Evolutionary conservation across 2,113 vertebrate species (phyloP).

Genomic region (Osmerus mordax): DNA sequence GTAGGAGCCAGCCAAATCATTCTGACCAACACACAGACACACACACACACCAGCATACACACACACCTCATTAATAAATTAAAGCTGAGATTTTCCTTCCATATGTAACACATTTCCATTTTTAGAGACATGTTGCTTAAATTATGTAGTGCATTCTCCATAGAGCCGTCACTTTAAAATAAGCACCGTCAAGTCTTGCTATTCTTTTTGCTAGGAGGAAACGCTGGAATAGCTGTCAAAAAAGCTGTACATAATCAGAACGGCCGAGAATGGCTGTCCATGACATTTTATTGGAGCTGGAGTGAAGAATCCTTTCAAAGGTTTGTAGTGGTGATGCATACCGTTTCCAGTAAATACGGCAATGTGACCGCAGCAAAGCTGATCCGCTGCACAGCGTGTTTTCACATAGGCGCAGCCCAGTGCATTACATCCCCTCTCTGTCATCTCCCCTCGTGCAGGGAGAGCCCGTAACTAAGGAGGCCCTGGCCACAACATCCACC

Average conservation of each 20-base stretch:
- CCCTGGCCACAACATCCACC: too few relatives aligned
- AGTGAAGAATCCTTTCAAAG: neutral
- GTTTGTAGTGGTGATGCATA: neutral
- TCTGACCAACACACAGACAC: constrained; percentile 1
- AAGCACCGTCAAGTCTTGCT: neutral
- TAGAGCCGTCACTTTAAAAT: constrained; percentile 7
- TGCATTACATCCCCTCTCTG: neutral
- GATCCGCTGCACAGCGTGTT: too few relatives aligned
- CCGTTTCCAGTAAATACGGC: too few relatives aligned
- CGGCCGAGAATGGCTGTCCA: neutral
- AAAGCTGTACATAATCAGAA: neutral
- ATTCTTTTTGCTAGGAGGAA: neutral
- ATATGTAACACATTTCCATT: constrained; percentile 13
- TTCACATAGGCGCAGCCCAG: too few relatives aligned
- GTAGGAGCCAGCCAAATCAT: constrained; percentile 2
- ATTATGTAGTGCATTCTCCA: constrained; percentile 12
- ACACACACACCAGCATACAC: constrained; percentile 13
- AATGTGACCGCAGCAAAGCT: too few relatives aligned
- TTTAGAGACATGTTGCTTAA: constrained; percentile 5
- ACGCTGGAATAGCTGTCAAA: neutral
- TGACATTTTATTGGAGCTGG: neutral
- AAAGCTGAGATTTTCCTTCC: constrained; percentile 24
- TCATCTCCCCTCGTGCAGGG: neutral
- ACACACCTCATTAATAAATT: constrained; percentile 25
- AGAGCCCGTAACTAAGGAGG: neutral